Conservation (phyloP, 2,888 invertebrate genomes). For the Penaeus monodon region DNA sequence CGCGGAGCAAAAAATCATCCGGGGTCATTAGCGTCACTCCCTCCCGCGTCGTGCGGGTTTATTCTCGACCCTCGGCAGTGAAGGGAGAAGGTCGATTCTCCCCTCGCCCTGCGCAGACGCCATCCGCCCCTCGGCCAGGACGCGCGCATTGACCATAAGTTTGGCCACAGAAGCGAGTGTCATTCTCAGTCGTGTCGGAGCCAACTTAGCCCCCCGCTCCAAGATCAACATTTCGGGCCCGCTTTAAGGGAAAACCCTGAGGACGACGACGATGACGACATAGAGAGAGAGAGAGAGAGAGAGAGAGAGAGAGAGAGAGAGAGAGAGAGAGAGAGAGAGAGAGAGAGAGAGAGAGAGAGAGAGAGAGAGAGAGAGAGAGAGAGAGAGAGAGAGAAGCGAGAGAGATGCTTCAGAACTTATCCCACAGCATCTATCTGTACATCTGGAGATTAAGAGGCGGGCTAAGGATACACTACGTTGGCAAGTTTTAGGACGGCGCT, state of each 20-base stretch:
- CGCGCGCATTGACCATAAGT: conserved; percentile 58
- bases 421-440: too few species aligned
- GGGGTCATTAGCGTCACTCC: conserved; percentile 59
- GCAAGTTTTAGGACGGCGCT: background rate
- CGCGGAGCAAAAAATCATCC: conserved; percentile 54
- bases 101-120: background rate
- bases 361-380: too few species aligned
- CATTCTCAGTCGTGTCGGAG: conserved; percentile 60
- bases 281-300: too few species aligned
- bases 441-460: too few species aligned
- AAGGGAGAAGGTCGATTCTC: background rate
- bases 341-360: too few species aligned
- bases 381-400: too few species aligned
- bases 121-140: conserved; percentile 32
- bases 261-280: background rate
- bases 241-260: conserved; percentile 31
- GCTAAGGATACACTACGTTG: too few species aligned
- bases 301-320: too few species aligned
- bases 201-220: conserved; percentile 55
- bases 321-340: too few species aligned
- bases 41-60: background rate
- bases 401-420: too few species aligned
- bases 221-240: conserved; percentile 58
- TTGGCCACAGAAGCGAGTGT: conserved; percentile 57
- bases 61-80: conserved; percentile 12